Base-by-base conservation (phyloP, 1,140 invertebrate species). In the Ditylenchus dipsaci region DNA sequence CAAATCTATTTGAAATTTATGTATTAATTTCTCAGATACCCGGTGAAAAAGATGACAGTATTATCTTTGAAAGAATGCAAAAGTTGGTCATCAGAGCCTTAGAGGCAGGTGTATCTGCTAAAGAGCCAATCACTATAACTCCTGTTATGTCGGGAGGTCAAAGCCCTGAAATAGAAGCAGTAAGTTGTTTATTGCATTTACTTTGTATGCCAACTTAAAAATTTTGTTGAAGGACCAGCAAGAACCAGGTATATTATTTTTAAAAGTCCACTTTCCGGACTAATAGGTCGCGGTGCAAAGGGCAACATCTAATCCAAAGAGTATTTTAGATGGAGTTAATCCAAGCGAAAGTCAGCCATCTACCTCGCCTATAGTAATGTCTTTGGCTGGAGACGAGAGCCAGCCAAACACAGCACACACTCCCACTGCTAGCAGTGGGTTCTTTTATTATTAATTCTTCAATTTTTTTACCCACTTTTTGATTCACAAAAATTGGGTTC, bases 1-100 rank as follows among this genome's bases (percentile, higher is more conserved):
- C n/a, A n/a, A n/a, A n/a, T n/a, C n/a, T n/a, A n/a, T n/a, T n/a
- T 19, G 33, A 29, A 61, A 26, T 61, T 21, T 43, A 11, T 68
- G 63, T 30, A 26, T 21, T 62, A 42, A 21, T 72, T 66, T 75
- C n/a, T n/a, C 58, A 78, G 80, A 82, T 82, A 62, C 79, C 80
- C 1, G 80, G 80, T 23, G 80, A 82, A 65, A 79, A 78, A 61
- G 75, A 76, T 47, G 80, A 80, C 43, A 57, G 76, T 5, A 53
- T 64, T 43, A 76, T 82, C 30, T 75, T 79, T 59, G 81, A 82
- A 27, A 66, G 80, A 59, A 83, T 82, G 81, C 72, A 70, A 15
- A 68, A 73, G 7, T 65, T 82, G 29, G 69, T 80, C 0, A 38
- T 59, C 5, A 65, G 76, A 56, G 79, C 81, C 11, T 72, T 81